phyloP scores from a whole-genome alignment of 2,113 vertebrate genomes.

The Dermatemys mawii region DNA sequence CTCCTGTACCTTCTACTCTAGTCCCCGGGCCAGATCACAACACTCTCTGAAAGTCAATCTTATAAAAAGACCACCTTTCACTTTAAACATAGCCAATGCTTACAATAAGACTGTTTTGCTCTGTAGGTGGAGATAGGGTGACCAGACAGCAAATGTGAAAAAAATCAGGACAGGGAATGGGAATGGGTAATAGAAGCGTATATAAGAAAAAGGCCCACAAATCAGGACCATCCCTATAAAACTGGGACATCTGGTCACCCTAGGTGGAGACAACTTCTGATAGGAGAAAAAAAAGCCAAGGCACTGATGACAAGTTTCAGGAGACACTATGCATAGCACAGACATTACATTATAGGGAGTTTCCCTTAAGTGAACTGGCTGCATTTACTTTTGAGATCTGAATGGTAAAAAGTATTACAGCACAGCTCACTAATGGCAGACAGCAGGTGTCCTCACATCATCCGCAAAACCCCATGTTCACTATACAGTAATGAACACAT shows the following conservation, averaged over 20 bases:
- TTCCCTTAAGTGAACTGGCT: neutral
- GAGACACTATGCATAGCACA: neutral
- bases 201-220: too few species aligned
- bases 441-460: too few species aligned
- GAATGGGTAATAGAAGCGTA: too few species aligned
- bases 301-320: neutral
- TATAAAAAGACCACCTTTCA: neutral
- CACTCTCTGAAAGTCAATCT: neutral
- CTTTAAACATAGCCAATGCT: neutral
- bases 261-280: neutral
- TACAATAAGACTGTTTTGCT: neutral
- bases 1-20: too few species aligned
- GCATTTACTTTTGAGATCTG: neutral
- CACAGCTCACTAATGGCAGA: neutral
- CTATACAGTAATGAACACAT: neutral
- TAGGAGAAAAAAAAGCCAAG: neutral
- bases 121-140: neutral
- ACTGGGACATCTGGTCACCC: too few species aligned
- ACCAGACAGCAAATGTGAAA: too few species aligned
- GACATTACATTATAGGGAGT: neutral
- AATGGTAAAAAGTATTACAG: neutral
- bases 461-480: neutral
- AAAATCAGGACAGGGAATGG: too few species aligned
- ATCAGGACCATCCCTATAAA: too few species aligned
- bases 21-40: too few species aligned